phyloP scores from a whole-genome alignment of 2,113 vertebrate species.

The Psettodes erumei region DNA sequence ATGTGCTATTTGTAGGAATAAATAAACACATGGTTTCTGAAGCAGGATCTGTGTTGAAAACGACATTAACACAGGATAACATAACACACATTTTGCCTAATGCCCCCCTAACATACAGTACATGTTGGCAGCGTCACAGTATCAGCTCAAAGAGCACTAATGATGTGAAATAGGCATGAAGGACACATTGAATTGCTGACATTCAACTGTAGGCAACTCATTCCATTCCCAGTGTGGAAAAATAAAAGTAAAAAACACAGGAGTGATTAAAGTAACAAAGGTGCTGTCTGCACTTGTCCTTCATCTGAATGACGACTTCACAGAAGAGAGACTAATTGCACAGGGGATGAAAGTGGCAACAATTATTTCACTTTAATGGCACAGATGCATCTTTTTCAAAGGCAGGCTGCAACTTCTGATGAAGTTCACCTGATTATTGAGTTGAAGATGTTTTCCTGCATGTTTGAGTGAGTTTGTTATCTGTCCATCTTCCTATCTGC shows the following conservation, averaged over 20 bases:
- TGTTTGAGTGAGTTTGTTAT: conserved; percentile 15
- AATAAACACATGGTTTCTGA: background rate
- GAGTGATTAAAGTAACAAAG: conserved; percentile 73
- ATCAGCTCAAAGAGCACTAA: conserved; percentile 39
- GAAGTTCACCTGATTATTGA: conserved; percentile 60
- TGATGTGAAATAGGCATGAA: conserved; percentile 51
- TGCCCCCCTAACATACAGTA: background rate
- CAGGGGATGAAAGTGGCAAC: conserved; percentile 70
- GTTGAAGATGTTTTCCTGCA: conserved; percentile 21
- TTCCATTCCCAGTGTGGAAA: conserved; percentile 30
- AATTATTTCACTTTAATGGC: conserved; percentile 77
- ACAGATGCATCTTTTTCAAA: conserved; percentile 73
- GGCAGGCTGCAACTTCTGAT: conserved; percentile 65
- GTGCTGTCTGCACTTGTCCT: conserved; percentile 67
- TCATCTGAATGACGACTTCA: conserved; percentile 70
- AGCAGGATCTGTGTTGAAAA: background rate
- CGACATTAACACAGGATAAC: background rate
- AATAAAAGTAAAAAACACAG: conserved; percentile 15
- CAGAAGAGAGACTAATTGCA: conserved; percentile 74
- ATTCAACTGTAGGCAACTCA: conserved; percentile 60
- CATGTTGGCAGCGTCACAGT: conserved; percentile 24
- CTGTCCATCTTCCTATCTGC: background rate
- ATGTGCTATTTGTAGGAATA: background rate
- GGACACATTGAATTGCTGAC: conserved; percentile 60
- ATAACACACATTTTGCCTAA: background rate